Percentiles rank a stretch among this genome's conserved stretches.
Conservation (phyloP, 2,888 invertebrate genomes). For the Diloba caeruleocephala region DNA sequence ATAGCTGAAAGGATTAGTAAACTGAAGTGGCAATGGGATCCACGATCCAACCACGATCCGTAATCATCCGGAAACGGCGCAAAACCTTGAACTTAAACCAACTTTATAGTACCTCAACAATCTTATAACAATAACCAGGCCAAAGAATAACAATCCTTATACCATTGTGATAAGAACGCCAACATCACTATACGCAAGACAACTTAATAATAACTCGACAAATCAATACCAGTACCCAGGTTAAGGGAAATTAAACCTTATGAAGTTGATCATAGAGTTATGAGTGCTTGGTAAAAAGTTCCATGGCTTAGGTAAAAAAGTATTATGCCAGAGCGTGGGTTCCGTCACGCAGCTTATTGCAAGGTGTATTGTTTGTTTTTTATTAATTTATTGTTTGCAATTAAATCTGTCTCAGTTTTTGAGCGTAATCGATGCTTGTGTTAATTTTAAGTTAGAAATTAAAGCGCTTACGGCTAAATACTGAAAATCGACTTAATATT, state of each 20-base stretch:
- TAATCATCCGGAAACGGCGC: conserved; percentile 57
- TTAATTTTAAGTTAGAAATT: conserved; percentile 3
- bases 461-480: no score
- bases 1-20: no score
- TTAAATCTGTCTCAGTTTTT: conserved; percentile 34
- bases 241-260: conserved; percentile 29
- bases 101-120: conserved; percentile 47
- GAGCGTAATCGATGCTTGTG: conserved; percentile 13
- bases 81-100: conserved; percentile 70
- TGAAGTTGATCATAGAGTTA: conserved; percentile 2
- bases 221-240: neutral
- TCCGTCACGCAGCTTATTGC: conserved; percentile 57
- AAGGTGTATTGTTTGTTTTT: conserved; percentile 54
- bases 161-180: neutral
- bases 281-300: conserved; percentile 47
- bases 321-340: conserved; percentile 61
- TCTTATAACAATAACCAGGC: conserved; percentile 23
- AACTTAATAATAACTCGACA: conserved; percentile 14
- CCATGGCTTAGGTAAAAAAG: conserved; percentile 68
- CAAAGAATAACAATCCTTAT: conserved; percentile 39
- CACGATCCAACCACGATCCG: conserved; percentile 46
- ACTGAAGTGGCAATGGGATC: conserved; percentile 49
- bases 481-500: no score
- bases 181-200: conserved; percentile 1
- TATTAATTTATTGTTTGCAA: conserved; percentile 32